Percentiles rank a stretch among this genome's conserved stretches.
Evolutionary conservation across 2,888 invertebrate genomes (phyloP).

Genomic region (Carcina quercana): DNA sequence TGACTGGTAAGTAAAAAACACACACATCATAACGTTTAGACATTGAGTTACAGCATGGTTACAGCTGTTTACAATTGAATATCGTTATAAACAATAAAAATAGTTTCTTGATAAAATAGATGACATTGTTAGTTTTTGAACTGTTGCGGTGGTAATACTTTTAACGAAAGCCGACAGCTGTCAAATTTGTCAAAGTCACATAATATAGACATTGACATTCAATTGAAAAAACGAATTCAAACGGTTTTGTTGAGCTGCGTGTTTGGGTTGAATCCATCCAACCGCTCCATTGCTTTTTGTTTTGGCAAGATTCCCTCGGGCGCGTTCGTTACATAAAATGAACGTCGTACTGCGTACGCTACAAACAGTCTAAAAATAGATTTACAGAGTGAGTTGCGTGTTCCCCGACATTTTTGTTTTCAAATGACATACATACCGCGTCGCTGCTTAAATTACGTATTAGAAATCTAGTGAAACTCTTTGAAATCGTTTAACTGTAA

Average conservation of each 20-base stretch:
- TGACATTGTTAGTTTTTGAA: no score
- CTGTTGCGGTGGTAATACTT: no score
- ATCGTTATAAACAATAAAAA: no score
- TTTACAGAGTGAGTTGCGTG: conserved; percentile 58
- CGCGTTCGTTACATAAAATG: conserved; percentile 52
- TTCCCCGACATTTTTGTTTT: conserved; percentile 65
- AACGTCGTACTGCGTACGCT: conserved; percentile 46
- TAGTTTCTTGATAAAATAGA: no score
- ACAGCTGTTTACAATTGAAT: no score
- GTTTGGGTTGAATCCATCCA: conserved; percentile 29
- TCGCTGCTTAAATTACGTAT: conserved; percentile 39
- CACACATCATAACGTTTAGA: no score
- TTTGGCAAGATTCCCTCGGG: conserved; percentile 69
- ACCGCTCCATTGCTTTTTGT: conserved; percentile 48
- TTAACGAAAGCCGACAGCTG: no score
- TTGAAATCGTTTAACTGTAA: conserved; percentile 53
- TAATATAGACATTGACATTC: conserved; percentile 33
- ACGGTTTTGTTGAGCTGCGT: conserved; percentile 43
- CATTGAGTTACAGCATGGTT: no score
- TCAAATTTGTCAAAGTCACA: no score
- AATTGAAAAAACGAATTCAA: conserved; percentile 55
- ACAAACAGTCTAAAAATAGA: conserved; percentile 70
- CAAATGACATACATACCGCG: conserved; percentile 61
- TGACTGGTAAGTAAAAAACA: no score
- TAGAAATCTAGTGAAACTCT: conserved; percentile 66